Percentiles rank a stretch among this genome's conserved stretches.
Evolutionary conservation across 2,797 vertebrate species (phyloP).

Genomic region (Epinephelus malabaricus): DNA sequence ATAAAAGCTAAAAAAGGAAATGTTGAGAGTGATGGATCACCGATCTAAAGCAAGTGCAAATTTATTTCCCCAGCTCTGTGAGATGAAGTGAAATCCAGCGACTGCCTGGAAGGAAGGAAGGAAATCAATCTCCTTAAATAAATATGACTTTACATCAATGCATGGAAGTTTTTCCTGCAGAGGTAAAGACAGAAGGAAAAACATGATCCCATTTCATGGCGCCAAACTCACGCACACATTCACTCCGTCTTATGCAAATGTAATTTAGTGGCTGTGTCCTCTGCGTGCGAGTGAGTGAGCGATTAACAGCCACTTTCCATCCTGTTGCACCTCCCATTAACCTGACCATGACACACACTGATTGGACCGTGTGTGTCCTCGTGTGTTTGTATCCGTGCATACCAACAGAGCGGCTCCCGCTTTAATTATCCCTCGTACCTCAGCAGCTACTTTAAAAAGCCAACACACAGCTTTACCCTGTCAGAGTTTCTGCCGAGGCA

Average conservation of each 20-base stretch:
- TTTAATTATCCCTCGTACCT: slow-evolving; percentile 54
- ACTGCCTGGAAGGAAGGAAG: slow-evolving; percentile 22
- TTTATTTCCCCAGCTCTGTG: slow-evolving; percentile 48
- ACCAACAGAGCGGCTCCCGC: slow-evolving; percentile 16
- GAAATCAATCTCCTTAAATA: slow-evolving; percentile 73
- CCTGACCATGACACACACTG: slow-evolving; percentile 45
- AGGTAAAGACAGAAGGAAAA: slow-evolving; percentile 26
- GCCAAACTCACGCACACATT: slow-evolving; percentile 55
- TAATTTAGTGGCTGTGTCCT: slow-evolving; percentile 68
- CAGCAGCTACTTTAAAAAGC: slow-evolving; percentile 22
- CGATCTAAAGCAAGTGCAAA: slow-evolving; percentile 26
- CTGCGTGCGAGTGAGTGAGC: slow-evolving; percentile 28
- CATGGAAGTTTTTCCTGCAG: slow-evolving; percentile 11
- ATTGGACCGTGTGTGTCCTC: slow-evolving; percentile 34
- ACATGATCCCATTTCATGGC: slow-evolving; percentile 40
- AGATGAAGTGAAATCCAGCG: slow-evolving; percentile 39
- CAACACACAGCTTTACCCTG: slow-evolving; percentile 16
- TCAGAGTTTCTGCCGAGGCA: slow-evolving; percentile 27
- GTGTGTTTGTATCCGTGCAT: slow-evolving; percentile 4
- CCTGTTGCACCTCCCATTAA: slow-evolving; percentile 55
- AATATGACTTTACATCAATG: slow-evolving; percentile 60
- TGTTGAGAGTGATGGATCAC: slow-evolving; percentile 27
- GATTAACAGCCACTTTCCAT: slow-evolving; percentile 60
- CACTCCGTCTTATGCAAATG: slow-evolving; percentile 74
- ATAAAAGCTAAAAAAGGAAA: slow-evolving; percentile 6